phyloP scores from a whole-genome alignment of 2,797 vertebrate genomes.

The Arctocebus calabarensis region DNA sequence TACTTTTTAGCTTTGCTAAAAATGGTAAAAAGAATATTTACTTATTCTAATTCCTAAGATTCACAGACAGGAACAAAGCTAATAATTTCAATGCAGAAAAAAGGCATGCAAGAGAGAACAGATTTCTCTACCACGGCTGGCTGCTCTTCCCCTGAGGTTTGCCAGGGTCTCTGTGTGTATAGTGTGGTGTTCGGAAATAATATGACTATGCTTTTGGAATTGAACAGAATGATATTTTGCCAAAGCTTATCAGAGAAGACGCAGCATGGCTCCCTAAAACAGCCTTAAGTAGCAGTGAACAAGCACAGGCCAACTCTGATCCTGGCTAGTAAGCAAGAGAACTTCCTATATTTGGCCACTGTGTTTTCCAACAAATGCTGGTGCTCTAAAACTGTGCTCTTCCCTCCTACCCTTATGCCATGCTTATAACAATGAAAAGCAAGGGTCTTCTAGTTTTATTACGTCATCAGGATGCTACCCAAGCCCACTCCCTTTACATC shows the following conservation, averaged over 20 bases:
- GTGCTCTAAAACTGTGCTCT: background rate
- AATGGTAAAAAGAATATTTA: background rate
- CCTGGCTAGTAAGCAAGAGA: background rate
- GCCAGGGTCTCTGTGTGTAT: background rate
- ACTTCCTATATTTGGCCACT: background rate
- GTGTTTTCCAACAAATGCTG: background rate
- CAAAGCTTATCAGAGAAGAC: background rate
- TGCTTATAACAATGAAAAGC: background rate
- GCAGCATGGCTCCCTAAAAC: background rate
- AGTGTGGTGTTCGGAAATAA: background rate
- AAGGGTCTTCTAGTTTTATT: background rate
- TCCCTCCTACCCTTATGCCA: background rate
- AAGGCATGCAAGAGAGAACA: background rate
- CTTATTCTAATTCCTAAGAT: background rate
- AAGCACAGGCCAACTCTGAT: background rate
- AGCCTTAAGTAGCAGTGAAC: background rate
- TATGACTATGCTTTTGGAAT: background rate
- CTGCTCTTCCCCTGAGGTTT: background rate
- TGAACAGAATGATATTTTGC: background rate
- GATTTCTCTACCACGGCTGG: background rate
- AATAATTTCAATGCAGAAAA: background rate
- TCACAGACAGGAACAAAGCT: slow-evolving; percentile 36
- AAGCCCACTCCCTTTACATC: background rate
- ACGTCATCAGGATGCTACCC: background rate
- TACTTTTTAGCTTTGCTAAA: background rate